Evolutionary conservation across 2,888 invertebrate species (phyloP).

Genomic region (Scaptomyza reducta): DNA sequence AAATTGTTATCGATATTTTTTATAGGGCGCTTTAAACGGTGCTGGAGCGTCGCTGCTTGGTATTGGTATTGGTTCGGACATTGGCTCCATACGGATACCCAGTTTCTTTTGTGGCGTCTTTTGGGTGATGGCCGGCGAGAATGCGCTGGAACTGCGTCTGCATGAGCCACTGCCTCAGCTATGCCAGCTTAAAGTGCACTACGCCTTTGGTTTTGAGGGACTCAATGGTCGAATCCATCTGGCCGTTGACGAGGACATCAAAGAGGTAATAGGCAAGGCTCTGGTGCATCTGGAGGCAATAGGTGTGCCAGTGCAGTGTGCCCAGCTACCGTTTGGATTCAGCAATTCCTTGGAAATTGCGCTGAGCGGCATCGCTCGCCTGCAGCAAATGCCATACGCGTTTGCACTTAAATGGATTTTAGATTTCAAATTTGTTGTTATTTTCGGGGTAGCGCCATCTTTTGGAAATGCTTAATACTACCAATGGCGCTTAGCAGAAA

Average conservation of each 20-base stretch:
- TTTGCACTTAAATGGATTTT: conserved; percentile 1
- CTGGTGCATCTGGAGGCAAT: conserved; percentile 59
- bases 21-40: conserved; percentile 89
- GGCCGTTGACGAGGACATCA: conserved; percentile 65
- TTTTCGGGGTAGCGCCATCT: conserved; percentile 26
- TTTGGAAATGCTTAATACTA: conserved; percentile 4
- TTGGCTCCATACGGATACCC: conserved; percentile 94
- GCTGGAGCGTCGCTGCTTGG: conserved; percentile 90
- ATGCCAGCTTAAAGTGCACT: conserved; percentile 84
- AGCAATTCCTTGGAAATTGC: conserved; percentile 69
- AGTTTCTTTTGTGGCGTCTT: no score
- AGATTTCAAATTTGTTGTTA: neutral
- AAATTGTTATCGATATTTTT: neutral
- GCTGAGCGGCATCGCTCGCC: conserved; percentile 52
- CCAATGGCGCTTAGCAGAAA: neutral
- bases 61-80: conserved; percentile 94
- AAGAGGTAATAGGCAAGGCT: conserved; percentile 64
- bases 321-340: conserved; percentile 47
- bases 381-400: conserved; percentile 57
- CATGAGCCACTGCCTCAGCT: conserved; percentile 86
- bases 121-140: conserved; percentile 86
- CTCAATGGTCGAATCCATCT: conserved; percentile 65
- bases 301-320: conserved; percentile 52
- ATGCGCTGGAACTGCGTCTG: conserved; percentile 84
- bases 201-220: conserved; percentile 64